Conservation (phyloP, 2,113 vertebrate species). For the Cacatua alba region DNA sequence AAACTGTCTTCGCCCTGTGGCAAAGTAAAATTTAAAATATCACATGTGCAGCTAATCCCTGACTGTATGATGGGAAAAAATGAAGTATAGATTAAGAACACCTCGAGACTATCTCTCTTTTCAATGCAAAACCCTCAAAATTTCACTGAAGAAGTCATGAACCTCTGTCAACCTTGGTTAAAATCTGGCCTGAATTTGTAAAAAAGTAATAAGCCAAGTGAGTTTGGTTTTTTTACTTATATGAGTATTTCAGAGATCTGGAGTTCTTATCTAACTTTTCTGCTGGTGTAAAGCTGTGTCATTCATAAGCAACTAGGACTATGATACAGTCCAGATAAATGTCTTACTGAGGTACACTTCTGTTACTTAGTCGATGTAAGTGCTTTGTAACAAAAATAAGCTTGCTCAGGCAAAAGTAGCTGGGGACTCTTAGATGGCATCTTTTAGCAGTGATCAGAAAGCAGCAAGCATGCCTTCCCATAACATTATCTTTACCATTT, state of each 20-base stretch:
- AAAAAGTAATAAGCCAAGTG: not conserved
- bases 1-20: not conserved
- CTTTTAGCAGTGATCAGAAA: slow-evolving; percentile 27
- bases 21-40: not conserved
- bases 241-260: not conserved
- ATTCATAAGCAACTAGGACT: not conserved
- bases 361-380: not conserved
- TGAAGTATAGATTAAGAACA: not conserved
- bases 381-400: slow-evolving; percentile 43
- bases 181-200: not conserved
- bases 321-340: slow-evolving; percentile 6
- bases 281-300: not conserved
- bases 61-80: not conserved
- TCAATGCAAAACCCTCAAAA: not conserved
- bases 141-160: not conserved
- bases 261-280: not conserved
- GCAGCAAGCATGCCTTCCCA: slow-evolving; percentile 3
- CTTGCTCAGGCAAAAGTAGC: slow-evolving; percentile 4
- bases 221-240: not conserved
- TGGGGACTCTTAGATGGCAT: not conserved
- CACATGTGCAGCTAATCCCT: not conserved
- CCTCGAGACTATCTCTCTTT: not conserved
- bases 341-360: not conserved
- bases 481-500: not conserved
- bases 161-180: not conserved